Base-by-base conservation (phyloP, 2,888 invertebrate species). In the Acanthoscelides obtectus region DNA sequence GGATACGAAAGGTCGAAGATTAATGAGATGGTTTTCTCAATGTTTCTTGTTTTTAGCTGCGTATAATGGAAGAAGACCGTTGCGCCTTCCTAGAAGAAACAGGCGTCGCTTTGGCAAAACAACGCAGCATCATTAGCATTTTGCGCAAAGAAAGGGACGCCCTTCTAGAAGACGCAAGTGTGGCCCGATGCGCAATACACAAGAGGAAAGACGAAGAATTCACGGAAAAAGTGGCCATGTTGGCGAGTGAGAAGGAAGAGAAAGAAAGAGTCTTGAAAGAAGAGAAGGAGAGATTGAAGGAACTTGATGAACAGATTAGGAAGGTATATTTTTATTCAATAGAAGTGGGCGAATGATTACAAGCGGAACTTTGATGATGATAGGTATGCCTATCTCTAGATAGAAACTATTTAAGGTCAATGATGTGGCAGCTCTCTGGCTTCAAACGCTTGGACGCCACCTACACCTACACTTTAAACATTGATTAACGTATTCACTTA, bases 11-110 rank as follows among this genome's bases (percentile, higher is more conserved):
- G n/a, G n/a, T n/a, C n/a, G n/a, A n/a, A n/a, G n/a, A n/a, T n/a
- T n/a, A n/a, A n/a, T n/a, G n/a, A n/a, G n/a, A n/a, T n/a, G n/a
- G 45, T 45, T 45, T 25, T 25, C 25, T 45, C 45, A 6, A 45
- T 12, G 1, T 6, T 17, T 45, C 5, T 2, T 22, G 12, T 22
- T 22, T 19, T 22, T 84, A 91, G 88, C 93, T 92, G 82, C 88
- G 94, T 20, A 92, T 94, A 77, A 94, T 95, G 93, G 94, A 95
- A 83, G 90, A 92, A 73, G 94, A 94, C 83, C 87, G 93, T 0
- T 87, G 89, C 17, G 88, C 90, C 0, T 94, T 93, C 80, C 88
- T 89, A 70, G 91, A 90, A 80, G 92, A 93, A 80, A 90, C 90
- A 22, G 90, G 90, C 78, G 89, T 90, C 5, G 89, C 91, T 74